phyloP scores from a whole-genome alignment of 2,888 invertebrate species.

The Drosophila pseudotalamancana region DNA sequence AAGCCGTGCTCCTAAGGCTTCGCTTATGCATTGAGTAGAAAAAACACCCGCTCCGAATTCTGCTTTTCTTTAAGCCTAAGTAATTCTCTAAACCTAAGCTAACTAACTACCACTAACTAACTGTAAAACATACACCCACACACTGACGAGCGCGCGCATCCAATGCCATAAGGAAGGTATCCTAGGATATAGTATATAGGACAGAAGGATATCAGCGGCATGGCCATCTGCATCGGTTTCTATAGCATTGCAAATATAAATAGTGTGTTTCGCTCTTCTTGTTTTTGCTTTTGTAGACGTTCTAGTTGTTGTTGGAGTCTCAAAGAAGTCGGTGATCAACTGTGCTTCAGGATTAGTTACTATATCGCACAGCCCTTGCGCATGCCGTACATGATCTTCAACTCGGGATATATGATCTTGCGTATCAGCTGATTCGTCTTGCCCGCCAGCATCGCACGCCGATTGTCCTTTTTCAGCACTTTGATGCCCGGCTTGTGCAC shows the following conservation, averaged over 20 bases:
- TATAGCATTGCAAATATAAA: conserved; percentile 70
- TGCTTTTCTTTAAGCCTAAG: conserved; percentile 39
- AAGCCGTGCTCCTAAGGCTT: conserved; percentile 69
- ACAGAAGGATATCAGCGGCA: conserved; percentile 22
- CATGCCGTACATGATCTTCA: conserved; percentile 92
- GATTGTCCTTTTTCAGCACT: conserved; percentile 90
- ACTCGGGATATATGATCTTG: conserved; percentile 92
- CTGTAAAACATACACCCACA: conserved; percentile 14
- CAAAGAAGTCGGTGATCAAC: conserved; percentile 65
- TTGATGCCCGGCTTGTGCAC: conserved; percentile 97
- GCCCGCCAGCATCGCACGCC: conserved; percentile 90
- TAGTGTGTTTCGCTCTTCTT: conserved; percentile 35
- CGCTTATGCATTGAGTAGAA: conserved; percentile 52
- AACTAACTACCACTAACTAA: conserved; percentile 54
- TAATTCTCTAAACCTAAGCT: conserved; percentile 53
- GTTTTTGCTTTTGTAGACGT: conserved; percentile 4
- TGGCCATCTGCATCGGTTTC: conserved; percentile 17
- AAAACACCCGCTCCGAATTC: conserved; percentile 40
- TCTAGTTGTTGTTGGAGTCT: conserved; percentile 49
- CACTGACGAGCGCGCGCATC: conserved; percentile 27
- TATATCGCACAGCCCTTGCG: conserved; percentile 92
- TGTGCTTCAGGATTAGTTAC: conserved; percentile 83
- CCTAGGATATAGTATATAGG: conserved; percentile 9
- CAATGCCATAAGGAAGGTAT: conserved; percentile 40
- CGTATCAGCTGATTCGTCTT: conserved; percentile 92